Percentiles rank a stretch among this genome's conserved stretches.
Evolutionary conservation across 2,888 invertebrate genomes (phyloP).

Genomic region (Xanthia icteritia): DNA sequence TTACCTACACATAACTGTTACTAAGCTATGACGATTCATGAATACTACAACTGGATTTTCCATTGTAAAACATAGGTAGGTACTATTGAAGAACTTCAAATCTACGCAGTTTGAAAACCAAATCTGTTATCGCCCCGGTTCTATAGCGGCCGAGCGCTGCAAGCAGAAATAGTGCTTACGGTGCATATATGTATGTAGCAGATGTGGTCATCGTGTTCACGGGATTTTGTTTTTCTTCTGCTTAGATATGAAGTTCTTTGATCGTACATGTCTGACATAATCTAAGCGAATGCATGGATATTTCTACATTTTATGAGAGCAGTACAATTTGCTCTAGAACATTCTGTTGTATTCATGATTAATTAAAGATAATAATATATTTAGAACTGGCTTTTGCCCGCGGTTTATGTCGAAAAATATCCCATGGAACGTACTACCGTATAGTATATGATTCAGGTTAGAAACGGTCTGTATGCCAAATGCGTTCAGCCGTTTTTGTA

Average conservation of each 20-base stretch:
- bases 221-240: too few relatives aligned
- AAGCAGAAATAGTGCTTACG: too few relatives aligned
- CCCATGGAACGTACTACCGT: background rate
- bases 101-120: too few relatives aligned
- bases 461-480: background rate
- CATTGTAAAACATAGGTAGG: conserved; percentile 4
- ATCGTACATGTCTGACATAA: conserved; percentile 3
- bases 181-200: too few relatives aligned
- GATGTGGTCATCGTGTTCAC: too few relatives aligned
- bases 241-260: too few relatives aligned
- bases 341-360: background rate
- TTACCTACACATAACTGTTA: conserved; percentile 24
- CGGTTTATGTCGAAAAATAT: too few relatives aligned
- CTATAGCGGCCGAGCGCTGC: too few relatives aligned
- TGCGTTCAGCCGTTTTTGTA: background rate
- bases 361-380: background rate
- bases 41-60: conserved; percentile 5
- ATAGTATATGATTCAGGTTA: background rate
- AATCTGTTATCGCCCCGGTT: too few relatives aligned
- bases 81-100: too few relatives aligned
- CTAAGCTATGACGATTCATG: conserved; percentile 11
- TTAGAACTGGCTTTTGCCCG: too few relatives aligned
- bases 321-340: background rate
- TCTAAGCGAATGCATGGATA: background rate
- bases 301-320: background rate